These are phyloP conservation scores for Zoroaster sp. DNA, from an alignment of 53 echinoderm and acorn worm species.

Conservation along the genomic window DNA sequence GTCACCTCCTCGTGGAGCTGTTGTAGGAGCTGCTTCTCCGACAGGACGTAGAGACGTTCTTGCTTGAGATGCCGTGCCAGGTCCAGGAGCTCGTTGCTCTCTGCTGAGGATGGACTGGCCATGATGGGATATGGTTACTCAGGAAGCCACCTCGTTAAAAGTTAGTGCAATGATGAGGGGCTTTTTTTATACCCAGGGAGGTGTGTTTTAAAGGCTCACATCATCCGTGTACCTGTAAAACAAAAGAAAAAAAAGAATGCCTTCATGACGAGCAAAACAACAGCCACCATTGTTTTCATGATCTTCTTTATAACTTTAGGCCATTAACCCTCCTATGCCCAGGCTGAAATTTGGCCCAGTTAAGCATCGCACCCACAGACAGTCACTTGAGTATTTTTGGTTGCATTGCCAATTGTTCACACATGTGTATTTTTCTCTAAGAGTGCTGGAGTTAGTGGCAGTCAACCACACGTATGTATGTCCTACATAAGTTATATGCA, in stretches of 20 bases:
- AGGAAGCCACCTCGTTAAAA: not conserved
- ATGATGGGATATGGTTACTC: not conserved
- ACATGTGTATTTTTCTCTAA: too few relatives aligned
- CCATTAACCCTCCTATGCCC: too few relatives aligned
- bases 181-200: not conserved
- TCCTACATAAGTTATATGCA: too few relatives aligned
- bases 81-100: conserved; percentile 66
- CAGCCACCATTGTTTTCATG: too few relatives aligned
- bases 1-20: conserved; percentile 85
- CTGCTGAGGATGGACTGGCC: not conserved
- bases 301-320: too few relatives aligned
- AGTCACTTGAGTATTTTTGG: too few relatives aligned
- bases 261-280: too few relatives aligned
- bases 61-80: conserved; percentile 92
- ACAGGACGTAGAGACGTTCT: conserved; percentile 81
- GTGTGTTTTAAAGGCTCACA: not conserved
- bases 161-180: not conserved
- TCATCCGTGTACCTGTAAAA: not conserved
- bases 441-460: too few relatives aligned
- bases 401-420: too few relatives aligned
- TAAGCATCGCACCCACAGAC: too few relatives aligned
- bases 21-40: conserved; percentile 80
- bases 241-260: not conserved
- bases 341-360: too few relatives aligned
- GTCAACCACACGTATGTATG: too few relatives aligned